Conservation (phyloP, 2,797 vertebrate species). For the Mormyrops boulengeri region DNA sequence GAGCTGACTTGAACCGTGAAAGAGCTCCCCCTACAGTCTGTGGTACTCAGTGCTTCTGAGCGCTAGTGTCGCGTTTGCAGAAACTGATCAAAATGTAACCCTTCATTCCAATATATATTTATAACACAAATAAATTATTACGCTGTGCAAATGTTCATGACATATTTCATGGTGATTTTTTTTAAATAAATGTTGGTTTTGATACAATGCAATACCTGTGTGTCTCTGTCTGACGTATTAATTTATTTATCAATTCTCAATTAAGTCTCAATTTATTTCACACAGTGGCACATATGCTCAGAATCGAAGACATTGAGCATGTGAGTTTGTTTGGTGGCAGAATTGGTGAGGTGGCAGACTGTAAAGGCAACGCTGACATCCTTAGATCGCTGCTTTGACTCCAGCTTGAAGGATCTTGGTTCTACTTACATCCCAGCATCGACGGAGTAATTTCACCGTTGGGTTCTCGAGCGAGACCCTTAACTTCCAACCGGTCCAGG, state of each 20-base stretch:
- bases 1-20: background rate
- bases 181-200: slow-evolving; percentile 47
- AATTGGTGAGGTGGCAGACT: too few relatives aligned
- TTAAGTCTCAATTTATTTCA: background rate
- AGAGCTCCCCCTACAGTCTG: background rate
- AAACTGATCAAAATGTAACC: background rate
- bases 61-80: background rate
- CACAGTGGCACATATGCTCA: background rate
- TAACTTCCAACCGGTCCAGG: too few relatives aligned
- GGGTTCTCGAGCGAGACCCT: too few relatives aligned
- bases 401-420: too few relatives aligned
- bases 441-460: too few relatives aligned
- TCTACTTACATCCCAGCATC: background rate
- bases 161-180: slow-evolving; percentile 21
- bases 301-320: background rate
- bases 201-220: background rate
- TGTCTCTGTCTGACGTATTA: background rate
- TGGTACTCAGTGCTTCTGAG: background rate
- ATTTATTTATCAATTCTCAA: background rate
- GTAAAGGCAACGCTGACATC: too few relatives aligned
- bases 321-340: too few relatives aligned
- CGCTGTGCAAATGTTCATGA: slow-evolving; percentile 32
- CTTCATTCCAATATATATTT: slow-evolving; percentile 39
- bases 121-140: slow-evolving; percentile 58
- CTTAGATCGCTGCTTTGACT: too few relatives aligned